Conservation (phyloP, 2,888 invertebrate species). For the Hirtodrosophila duncani region DNA sequence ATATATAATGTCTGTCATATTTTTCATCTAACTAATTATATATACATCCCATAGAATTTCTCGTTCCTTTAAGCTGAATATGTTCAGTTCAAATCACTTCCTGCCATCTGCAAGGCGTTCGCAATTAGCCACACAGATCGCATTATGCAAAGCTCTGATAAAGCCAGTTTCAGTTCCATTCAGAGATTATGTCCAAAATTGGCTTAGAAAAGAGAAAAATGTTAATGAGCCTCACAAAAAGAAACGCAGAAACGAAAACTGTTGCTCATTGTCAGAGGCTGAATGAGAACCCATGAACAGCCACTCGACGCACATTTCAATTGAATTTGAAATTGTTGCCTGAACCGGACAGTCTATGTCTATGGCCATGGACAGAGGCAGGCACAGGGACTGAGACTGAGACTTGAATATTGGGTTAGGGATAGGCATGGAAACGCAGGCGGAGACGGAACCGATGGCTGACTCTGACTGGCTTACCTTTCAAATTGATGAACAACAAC, state of each 20-base stretch:
- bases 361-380: conserved; percentile 15
- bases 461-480: conserved; percentile 50
- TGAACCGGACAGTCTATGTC: conserved; percentile 24
- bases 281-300: conserved; percentile 5
- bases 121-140: conserved; percentile 23
- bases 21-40: too few relatives aligned
- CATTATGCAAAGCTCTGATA: conserved; percentile 37
- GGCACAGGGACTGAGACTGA: conserved; percentile 1
- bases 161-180: conserved; percentile 30
- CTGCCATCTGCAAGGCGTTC: conserved; percentile 14
- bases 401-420: too few relatives aligned
- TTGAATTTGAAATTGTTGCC: conserved; percentile 30
- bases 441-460: too few relatives aligned
- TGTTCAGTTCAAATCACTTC: conserved; percentile 29
- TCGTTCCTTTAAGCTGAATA: conserved; percentile 2
- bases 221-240: conserved; percentile 43
- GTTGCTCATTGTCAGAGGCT: conserved; percentile 30
- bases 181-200: conserved; percentile 28
- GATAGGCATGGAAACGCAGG: too few relatives aligned
- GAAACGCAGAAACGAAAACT: conserved; percentile 33
- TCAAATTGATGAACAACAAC: conserved; percentile 72
- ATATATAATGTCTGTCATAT: too few relatives aligned
- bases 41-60: too few relatives aligned
- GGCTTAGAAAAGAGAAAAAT: conserved; percentile 36
- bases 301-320: conserved; percentile 34